A percentile compares a stretch with the other conserved stretches of the same genome.
phyloP scores from a whole-genome alignment of 2,113 vertebrate species.

The Trematocara unimaculatum region DNA sequence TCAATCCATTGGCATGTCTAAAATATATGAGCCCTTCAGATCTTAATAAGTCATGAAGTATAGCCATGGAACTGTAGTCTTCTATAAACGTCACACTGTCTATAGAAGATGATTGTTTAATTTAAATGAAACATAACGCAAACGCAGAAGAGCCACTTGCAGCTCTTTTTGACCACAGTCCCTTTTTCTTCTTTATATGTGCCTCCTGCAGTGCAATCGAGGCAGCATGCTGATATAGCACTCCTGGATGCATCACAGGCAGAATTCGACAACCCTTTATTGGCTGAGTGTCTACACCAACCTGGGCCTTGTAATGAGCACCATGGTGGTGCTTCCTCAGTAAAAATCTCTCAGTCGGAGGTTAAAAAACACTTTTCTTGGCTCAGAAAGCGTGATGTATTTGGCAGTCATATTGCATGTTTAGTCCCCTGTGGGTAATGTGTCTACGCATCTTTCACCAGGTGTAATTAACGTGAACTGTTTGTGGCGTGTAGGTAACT shows the following conservation, averaged over 20 bases:
- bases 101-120: slow-evolving; percentile 8
- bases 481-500: slow-evolving; percentile 52
- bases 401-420: slow-evolving; percentile 51
- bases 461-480: slow-evolving; percentile 70
- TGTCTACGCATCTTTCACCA: slow-evolving; percentile 31
- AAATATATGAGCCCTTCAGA: slow-evolving; percentile 16
- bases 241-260: slow-evolving; percentile 64
- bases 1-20: slow-evolving; percentile 14
- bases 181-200: slow-evolving; percentile 37
- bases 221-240: slow-evolving; percentile 65
- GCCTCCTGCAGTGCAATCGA: slow-evolving; percentile 32
- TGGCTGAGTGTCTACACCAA: slow-evolving; percentile 58
- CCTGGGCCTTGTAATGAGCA: slow-evolving; percentile 59
- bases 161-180: slow-evolving; percentile 15
- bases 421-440: slow-evolving; percentile 46
- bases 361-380: slow-evolving; percentile 49
- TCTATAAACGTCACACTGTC: neutral
- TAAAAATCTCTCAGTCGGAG: slow-evolving; percentile 49
- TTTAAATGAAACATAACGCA: neutral
- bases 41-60: slow-evolving; percentile 6
- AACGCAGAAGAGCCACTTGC: neutral
- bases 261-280: slow-evolving; percentile 66
- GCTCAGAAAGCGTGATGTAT: slow-evolving; percentile 32
- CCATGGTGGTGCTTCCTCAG: slow-evolving; percentile 41
- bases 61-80: neutral